Base-by-base conservation (phyloP, 1,140 invertebrate species). In the Trachymyrmex septentrionalis region DNA sequence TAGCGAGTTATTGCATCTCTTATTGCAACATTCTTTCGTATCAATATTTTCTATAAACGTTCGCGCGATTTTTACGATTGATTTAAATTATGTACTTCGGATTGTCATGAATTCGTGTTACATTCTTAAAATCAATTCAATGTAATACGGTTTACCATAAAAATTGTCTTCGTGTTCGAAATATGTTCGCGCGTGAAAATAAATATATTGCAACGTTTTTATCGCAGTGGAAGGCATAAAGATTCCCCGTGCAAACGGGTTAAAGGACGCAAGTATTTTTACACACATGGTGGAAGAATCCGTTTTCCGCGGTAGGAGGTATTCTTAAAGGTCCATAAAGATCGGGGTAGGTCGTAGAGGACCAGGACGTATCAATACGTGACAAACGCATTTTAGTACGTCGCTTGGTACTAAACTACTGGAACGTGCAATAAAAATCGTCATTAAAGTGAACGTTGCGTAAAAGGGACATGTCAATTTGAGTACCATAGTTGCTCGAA, bases 351-450 rank as follows among this genome's bases (percentile, higher is more conserved):
- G 2, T 75, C 71, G 44, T 63, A 50, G 48, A 50, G 27, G 34
- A 55, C 44, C 30, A 34, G 34, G 12, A 16, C 71, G 57, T 63
- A 53, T 82, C 71, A 50, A 75, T 82, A 90, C 72, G 85, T 78
- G 87, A 82, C 73, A 84, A 89, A 85, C 85, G 73, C 66, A 10
- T 27, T 90, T 90, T 73, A 89, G 71, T 77, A 27, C 57, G 55
- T 16, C 7, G 6, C 24, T 38, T 19, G 85, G 12, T 3, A 77
- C 19, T 84, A 84, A 90, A 90, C 53, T 44, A n/a, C 4, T 59
- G 50, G 48, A 59, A 78, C 24, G 50, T 14, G 50, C 59, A 73
- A 87, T 90, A 90, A 89, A 89, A 87, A 48, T 16, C 21, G 48
- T 77, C 30, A 50, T 89, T 87, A 87, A 87, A 81, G 53, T 16